Evolutionary conservation across 2,797 vertebrate species (phyloP).

Genomic region (Tragelaphus eurycerus): DNA sequence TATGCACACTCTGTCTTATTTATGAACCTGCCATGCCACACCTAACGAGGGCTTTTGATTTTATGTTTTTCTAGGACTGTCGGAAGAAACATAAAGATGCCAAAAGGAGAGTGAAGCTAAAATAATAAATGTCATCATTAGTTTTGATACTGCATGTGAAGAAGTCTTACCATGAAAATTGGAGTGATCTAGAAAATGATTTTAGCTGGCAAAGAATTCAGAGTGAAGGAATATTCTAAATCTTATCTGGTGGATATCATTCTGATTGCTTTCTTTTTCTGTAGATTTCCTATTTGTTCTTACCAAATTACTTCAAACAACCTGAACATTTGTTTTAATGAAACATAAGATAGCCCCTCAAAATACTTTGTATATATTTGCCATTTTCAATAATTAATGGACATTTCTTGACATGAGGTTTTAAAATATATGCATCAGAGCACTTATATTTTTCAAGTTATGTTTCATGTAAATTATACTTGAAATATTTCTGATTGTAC

Average conservation of each 20-base stretch:
- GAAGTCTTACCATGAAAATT: conserved; percentile 3
- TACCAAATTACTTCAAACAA: neutral
- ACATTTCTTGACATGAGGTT: neutral
- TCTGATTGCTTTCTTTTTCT: conserved; percentile 27
- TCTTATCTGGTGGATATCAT: neutral
- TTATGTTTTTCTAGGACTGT: conserved; percentile 80
- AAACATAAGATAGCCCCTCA: neutral
- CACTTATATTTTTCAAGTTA: conserved; percentile 29
- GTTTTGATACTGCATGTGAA: conserved; percentile 20
- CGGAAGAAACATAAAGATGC: conserved; percentile 86
- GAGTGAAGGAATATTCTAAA: conserved; percentile 33
- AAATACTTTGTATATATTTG: neutral
- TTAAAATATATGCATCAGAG: conserved; percentile 26
- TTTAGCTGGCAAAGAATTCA: conserved; percentile 16
- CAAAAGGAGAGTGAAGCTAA: conserved; percentile 82
- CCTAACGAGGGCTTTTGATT: neutral
- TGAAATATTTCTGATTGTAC: conserved; percentile 45
- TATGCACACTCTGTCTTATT: neutral
- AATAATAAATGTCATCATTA: conserved; percentile 58
- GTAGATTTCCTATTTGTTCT: conserved; percentile 7
- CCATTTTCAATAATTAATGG: neutral
- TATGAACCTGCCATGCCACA: neutral
- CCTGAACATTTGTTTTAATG: neutral
- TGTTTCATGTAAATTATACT: conserved; percentile 3
- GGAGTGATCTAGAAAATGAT: neutral